These are phyloP conservation scores for Leptosomus discolor DNA, from an alignment of 2,113 vertebrate species.

Conservation along the genomic window DNA sequence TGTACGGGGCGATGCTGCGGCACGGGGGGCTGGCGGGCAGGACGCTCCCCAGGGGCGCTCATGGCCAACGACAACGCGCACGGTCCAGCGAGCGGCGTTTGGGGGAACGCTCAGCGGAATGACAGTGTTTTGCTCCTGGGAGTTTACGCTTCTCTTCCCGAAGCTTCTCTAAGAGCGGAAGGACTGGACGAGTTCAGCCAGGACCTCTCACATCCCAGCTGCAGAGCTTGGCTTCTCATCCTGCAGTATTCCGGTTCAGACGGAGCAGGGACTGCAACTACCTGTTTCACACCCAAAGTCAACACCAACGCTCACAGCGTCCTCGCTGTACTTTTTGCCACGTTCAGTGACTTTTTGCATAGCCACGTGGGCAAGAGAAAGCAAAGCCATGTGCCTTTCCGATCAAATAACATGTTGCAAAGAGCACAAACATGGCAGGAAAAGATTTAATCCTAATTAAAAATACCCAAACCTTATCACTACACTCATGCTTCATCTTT, in stretches of 20 bases:
- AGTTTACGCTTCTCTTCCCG: neutral
- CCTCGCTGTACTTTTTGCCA: neutral
- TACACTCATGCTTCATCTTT: neutral
- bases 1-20: neutral
- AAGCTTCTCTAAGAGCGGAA: neutral
- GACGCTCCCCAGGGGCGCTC: neutral
- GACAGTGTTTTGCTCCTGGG: neutral
- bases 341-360: rapidly evolving
- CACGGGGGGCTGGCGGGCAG: neutral
- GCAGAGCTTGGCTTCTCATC: neutral
- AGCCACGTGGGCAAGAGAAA: neutral
- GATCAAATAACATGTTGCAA: neutral
- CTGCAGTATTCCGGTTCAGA: rapidly evolving
- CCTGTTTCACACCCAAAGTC: neutral
- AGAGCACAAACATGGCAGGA: neutral
- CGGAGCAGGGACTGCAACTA: neutral
- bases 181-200: neutral
- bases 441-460: neutral
- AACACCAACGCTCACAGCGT: neutral
- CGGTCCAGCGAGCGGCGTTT: neutral
- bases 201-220: neutral
- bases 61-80: rapidly evolving
- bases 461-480: neutral
- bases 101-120: neutral
- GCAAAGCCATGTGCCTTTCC: neutral